Percentiles rank a stretch among this genome's conserved stretches.
These are phyloP conservation scores for Tethea ocularis DNA, from an alignment of 2,888 invertebrate species.

Conservation along the genomic window DNA sequence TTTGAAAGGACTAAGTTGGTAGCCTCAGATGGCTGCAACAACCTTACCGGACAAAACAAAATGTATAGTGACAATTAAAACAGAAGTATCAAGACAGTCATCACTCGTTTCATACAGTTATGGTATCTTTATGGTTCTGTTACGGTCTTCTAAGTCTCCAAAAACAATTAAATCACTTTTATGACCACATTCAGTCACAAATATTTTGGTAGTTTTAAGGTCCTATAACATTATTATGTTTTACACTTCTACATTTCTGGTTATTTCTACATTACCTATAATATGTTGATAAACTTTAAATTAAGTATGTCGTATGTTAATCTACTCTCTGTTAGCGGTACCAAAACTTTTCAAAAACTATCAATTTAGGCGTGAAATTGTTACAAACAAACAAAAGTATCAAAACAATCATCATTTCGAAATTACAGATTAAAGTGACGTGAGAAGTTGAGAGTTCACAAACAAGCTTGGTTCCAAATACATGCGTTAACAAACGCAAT, in stretches of 20 bases:
- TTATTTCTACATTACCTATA: no score
- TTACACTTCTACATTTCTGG: not conserved
- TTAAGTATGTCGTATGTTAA: not conserved
- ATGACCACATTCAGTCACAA: not conserved
- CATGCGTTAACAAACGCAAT: conserved; percentile 11
- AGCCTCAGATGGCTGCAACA: no score
- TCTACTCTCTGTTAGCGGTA: not conserved
- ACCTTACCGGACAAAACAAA: no score
- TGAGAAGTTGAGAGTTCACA: not conserved
- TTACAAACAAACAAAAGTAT: no score
- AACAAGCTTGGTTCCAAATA: not conserved
- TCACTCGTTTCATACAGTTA: not conserved
- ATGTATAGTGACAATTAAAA: not conserved
- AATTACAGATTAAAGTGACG: no score
- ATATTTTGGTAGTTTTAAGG: not conserved
- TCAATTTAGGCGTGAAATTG: no score
- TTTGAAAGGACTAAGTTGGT: no score
- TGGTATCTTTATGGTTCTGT: not conserved
- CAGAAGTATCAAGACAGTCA: not conserved
- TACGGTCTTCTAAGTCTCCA: not conserved
- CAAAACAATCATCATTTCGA: no score
- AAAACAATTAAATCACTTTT: conserved; percentile 5
- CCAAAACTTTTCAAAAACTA: no score
- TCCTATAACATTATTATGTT: not conserved
- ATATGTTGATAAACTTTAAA: not conserved